A percentile compares a stretch with the other conserved stretches of the same genome.
These are phyloP conservation scores for Caranx ignobilis DNA, from an alignment of 2,113 vertebrate genomes.

Conservation along the genomic window DNA sequence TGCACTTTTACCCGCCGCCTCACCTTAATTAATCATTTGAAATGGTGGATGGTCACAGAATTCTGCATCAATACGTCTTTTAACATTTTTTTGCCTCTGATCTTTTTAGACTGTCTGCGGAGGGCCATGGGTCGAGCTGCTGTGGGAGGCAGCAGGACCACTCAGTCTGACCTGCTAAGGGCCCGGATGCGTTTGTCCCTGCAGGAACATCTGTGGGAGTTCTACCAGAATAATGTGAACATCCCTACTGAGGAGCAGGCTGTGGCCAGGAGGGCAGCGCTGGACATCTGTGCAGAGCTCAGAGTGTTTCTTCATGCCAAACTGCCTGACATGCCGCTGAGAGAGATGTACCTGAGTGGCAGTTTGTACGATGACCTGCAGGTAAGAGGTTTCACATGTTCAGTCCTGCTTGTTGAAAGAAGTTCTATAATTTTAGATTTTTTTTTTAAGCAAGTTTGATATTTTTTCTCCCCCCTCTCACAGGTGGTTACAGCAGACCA, in stretches of 20 bases:
- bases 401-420: too few relatives aligned
- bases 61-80: background rate
- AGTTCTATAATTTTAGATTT: background rate
- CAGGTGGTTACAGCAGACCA: constrained; percentile 97
- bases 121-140: constrained; percentile 71
- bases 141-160: constrained; percentile 54
- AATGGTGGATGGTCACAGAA: background rate
- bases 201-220: constrained; percentile 93
- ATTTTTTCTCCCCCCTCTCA: background rate
- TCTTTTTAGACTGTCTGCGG: constrained; percentile 75
- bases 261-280: constrained; percentile 90
- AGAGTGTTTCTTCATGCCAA: constrained; percentile 93
- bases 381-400: constrained; percentile 74
- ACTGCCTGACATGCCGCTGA: constrained; percentile 96
- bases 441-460: background rate
- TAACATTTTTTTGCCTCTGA: background rate
- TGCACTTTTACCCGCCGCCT: background rate
- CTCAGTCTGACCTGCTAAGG: constrained; percentile 89
- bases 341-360: constrained; percentile 98
- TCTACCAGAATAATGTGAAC: constrained; percentile 89
- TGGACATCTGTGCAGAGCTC: constrained; percentile 97
- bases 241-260: constrained; percentile 92
- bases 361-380: constrained; percentile 97
- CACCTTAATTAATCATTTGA: background rate
- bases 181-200: constrained; percentile 93